A percentile compares a stretch with the other conserved stretches of the same genome.
These are phyloP conservation scores for Aphelinus atriplicis DNA, from an alignment of 1,140 invertebrate species.

Conservation along the genomic window DNA sequence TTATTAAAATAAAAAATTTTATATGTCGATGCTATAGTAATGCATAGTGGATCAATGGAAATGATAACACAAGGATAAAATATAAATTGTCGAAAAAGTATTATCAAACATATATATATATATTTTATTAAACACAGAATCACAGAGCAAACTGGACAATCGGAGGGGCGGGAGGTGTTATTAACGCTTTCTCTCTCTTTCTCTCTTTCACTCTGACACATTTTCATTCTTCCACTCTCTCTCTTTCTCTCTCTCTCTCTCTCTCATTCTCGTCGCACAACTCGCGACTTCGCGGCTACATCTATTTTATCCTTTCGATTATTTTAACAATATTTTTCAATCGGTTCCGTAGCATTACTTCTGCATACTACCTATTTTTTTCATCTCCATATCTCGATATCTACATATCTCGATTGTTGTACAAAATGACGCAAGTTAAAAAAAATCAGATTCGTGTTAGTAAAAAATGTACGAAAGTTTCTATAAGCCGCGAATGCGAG, in stretches of 20 bases:
- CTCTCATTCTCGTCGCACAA: constrained; percentile 38
- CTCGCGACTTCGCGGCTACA: constrained; percentile 43
- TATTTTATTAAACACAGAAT: constrained; percentile 62
- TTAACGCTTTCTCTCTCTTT: constrained; percentile 41
- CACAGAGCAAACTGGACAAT: constrained; percentile 62
- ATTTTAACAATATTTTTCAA: constrained; percentile 10
- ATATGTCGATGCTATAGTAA: too few relatives aligned
- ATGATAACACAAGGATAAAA: too few relatives aligned
- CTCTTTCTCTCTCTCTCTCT: constrained; percentile 17
- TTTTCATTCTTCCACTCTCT: constrained; percentile 1
- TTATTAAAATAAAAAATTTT: too few relatives aligned
- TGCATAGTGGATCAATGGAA: too few relatives aligned
- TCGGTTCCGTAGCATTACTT: not conserved
- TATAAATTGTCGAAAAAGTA: too few relatives aligned
- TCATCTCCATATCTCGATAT: not conserved
- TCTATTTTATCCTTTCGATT: constrained; percentile 4
- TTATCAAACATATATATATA: constrained; percentile 41
- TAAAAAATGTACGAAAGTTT: constrained; percentile 54
- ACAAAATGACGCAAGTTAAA: constrained; percentile 53
- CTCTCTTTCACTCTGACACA: constrained; percentile 16
- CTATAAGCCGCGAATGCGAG: constrained; percentile 55
- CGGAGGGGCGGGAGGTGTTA: constrained; percentile 51
- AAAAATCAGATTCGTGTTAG: constrained; percentile 45
- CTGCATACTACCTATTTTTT: not conserved
- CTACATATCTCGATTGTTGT: constrained; percentile 40